Base-by-base conservation (phyloP, 2,113 vertebrate species). In the Tricholaema leucomelas region DNA sequence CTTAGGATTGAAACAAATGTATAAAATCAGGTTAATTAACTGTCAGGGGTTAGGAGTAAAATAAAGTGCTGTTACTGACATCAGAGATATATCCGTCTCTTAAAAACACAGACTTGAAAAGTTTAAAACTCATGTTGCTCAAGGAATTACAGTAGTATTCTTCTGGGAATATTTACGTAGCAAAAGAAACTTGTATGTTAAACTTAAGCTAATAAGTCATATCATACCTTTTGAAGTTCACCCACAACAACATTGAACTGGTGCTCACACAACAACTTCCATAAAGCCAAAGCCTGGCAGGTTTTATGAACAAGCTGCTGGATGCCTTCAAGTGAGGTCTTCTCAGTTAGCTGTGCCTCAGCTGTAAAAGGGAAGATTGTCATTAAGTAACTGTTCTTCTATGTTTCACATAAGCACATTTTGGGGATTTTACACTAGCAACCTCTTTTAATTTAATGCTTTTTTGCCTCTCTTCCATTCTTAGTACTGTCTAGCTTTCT, bases 251-350 rank as follows among this genome's bases (percentile, higher is more conserved):
- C 96, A 95, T 97, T 98, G 93, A 99, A 99, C 20, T 99, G 99
- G 93, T 99, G 99, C 81, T 99, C 99, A 94, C 98, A 99, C 8
- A 99, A 98, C 59, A 99, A 97, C 77, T 99, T 99, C 99, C 99
- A 99, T 18, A 99, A 97, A 55, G 99, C 98, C 94, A 99, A 72
- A 24, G 98, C 98, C 87, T 99, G 99, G 94, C 98, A 99, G n/a
- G 98, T 99, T 95, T 98, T 99, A 89, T 98, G 98, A 89, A 99
- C 98, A 74, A 99, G 93, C 72, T 99, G 98, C 95, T 99, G 99
- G 75, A 99, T 98, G 31, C 98, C 98, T 95, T 99, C 99, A 93
- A 99, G 98, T 21, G 99, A 99, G 8, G 96, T 95, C 94, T 99
- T 99, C 96, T 99, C 99, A 72, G 98, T 98, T 44, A 98, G 96